Conservation (phyloP, 2,888 invertebrate genomes). For the Maniola hyperantus region DNA sequence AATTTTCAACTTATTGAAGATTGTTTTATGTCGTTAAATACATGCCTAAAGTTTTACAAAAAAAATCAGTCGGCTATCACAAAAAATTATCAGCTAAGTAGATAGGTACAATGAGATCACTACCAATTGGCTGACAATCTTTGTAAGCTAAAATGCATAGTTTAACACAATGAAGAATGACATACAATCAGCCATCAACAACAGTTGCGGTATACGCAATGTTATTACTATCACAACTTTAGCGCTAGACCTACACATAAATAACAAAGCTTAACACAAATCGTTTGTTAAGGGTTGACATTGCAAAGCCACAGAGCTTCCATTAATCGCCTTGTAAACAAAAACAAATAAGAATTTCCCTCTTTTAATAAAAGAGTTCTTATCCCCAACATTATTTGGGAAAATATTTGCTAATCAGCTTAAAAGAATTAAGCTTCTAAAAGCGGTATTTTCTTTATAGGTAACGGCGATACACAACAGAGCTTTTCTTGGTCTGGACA, state of each 20-base stretch:
- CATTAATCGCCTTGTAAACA: constrained; percentile 9
- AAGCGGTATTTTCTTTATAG: constrained; percentile 45
- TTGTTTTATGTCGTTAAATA: not conserved
- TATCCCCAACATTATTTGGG: constrained; percentile 8
- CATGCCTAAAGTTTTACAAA: no score
- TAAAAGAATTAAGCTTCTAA: constrained; percentile 12
- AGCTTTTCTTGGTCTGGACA: constrained; percentile 93
- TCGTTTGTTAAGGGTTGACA: not conserved
- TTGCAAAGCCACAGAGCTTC: not conserved
- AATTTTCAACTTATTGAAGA: no score
- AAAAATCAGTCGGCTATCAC: no score
- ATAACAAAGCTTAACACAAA: not conserved
- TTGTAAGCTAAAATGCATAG: no score
- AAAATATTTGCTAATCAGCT: constrained; percentile 16
- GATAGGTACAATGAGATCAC: no score
- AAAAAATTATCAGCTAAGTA: no score
- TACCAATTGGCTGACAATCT: no score
- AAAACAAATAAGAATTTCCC: constrained; percentile 3
- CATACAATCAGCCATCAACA: no score
- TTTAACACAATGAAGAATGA: no score
- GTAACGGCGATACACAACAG: constrained; percentile 89
- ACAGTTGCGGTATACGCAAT: no score
- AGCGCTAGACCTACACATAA: no score
- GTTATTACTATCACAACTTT: no score
- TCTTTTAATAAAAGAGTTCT: constrained; percentile 11